Evolutionary conservation across 1,140 invertebrate species (phyloP), one percentile per base, ranked within the genome.

Genomic region (Ips nitidus): DNA sequence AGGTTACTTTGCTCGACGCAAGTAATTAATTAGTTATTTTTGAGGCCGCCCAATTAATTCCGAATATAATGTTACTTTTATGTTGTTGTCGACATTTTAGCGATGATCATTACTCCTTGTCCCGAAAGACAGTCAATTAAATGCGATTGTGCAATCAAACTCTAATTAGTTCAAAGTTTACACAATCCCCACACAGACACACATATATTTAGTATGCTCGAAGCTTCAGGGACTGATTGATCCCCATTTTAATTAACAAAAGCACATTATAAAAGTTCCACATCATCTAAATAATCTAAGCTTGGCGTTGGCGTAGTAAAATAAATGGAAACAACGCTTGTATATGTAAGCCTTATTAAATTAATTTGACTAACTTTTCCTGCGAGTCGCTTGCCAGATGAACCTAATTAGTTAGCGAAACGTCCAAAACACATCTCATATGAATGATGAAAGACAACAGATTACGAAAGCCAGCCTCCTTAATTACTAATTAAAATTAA

Each of bases 401-500:
- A 64, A 55, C 39, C 50, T 64, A 64, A 64, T 64, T 64, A 64
- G 55, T 64, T 64, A 64, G 43, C 62, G 55, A 64, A 64, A 64
- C 52, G 62, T 64, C 62, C 52, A 64, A 64, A 64, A 64, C 53
- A 38, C 53, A 37, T 63, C 60, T 64, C 62, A 55, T 64, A 64
- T 55, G 62, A 64, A 64, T 64, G 62, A 64, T 64, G 62, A 52
- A 64, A 64, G 62, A 64, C 52, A 64, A 64, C 52, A 52, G 50
- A 64, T 64, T 64, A 64, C 62, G 45, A 5, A 55, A 41, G 50
- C 62, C 41, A 64, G 50, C 55, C 52, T 64, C 50, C 62, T 64
- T 64, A 64, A 64, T 64, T 64, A 64, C 42, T 64, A 64, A 64
- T 64, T 64, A 64, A 64, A 64, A 64, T 41, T 6, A 64, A 52